A percentile compares a stretch with the other conserved stretches of the same genome.
phyloP scores from a whole-genome alignment of 1,140 invertebrate species.

The Trichogramma pretiosum region DNA sequence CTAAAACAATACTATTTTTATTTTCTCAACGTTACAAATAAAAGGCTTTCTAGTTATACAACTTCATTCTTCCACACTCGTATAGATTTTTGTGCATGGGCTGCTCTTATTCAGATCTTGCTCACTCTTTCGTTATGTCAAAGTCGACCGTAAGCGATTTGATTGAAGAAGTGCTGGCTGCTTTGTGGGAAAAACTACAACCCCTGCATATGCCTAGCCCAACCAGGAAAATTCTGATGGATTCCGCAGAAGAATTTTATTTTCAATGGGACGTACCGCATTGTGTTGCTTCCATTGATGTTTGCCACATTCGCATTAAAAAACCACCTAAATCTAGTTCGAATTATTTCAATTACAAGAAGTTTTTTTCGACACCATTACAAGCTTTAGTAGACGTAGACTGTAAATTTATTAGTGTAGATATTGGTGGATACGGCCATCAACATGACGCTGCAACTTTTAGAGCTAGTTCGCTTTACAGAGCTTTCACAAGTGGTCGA shows the following conservation, averaged over 20 bases:
- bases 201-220: neutral
- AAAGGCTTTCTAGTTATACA: too few species aligned
- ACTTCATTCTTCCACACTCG: too few species aligned
- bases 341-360: constrained; percentile 41
- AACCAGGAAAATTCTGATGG: neutral
- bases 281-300: constrained; percentile 33
- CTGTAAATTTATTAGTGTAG: constrained; percentile 40
- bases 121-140: too few species aligned
- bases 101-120: too few species aligned
- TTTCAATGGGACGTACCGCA: constrained; percentile 20
- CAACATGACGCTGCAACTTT: constrained; percentile 30
- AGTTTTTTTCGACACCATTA: constrained; percentile 40
- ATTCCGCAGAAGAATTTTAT: neutral
- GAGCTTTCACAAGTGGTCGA: neutral
- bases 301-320: constrained; percentile 35
- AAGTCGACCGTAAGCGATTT: too few species aligned
- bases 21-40: too few species aligned
- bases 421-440: constrained; percentile 40
- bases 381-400: constrained; percentile 43
- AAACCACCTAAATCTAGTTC: constrained; percentile 32
- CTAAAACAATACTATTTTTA: too few species aligned
- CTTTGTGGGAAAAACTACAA: neutral
- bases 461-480: neutral
- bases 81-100: too few species aligned
- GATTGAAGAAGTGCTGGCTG: too few species aligned